phyloP scores from a whole-genome alignment of 2,888 invertebrate genomes.

The Congeria kusceri region DNA sequence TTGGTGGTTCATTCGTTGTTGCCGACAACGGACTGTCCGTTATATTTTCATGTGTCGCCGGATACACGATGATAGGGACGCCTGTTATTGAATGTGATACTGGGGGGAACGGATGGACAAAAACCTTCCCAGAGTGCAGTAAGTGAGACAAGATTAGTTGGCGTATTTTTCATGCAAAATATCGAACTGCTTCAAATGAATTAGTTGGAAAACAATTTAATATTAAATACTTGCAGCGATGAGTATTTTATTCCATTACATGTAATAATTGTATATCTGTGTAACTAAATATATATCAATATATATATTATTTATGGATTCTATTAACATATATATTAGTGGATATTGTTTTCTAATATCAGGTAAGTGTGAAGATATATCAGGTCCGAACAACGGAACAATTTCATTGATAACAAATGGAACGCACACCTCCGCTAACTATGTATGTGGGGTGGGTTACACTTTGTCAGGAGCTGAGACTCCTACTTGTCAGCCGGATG shows the following conservation, averaged over 20 bases:
- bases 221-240: too few species aligned
- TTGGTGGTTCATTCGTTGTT: conserved; percentile 24
- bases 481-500: conserved; percentile 24
- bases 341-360: neutral
- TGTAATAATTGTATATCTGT: too few species aligned
- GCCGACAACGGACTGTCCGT: conserved; percentile 34
- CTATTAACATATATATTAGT: too few species aligned
- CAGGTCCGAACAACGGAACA: neutral
- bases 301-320: too few species aligned
- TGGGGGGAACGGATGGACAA: conserved; percentile 42
- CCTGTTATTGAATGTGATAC: conserved; percentile 28
- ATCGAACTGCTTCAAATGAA: too few species aligned
- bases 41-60: conserved; percentile 26
- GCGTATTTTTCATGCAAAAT: too few species aligned
- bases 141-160: neutral
- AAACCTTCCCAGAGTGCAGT: conserved; percentile 33
- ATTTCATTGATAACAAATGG: conserved; percentile 17
- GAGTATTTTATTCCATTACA: too few species aligned
- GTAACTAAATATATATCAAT: too few species aligned
- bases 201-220: too few species aligned
- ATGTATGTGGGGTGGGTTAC: conserved; percentile 22
- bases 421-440: conserved; percentile 15
- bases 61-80: conserved; percentile 40
- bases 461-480: conserved; percentile 16
- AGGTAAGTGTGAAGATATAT: conserved; percentile 12